A percentile compares a stretch with the other conserved stretches of the same genome.
Conservation (phyloP, 2,888 invertebrate species). For the Coremacera marginata region DNA sequence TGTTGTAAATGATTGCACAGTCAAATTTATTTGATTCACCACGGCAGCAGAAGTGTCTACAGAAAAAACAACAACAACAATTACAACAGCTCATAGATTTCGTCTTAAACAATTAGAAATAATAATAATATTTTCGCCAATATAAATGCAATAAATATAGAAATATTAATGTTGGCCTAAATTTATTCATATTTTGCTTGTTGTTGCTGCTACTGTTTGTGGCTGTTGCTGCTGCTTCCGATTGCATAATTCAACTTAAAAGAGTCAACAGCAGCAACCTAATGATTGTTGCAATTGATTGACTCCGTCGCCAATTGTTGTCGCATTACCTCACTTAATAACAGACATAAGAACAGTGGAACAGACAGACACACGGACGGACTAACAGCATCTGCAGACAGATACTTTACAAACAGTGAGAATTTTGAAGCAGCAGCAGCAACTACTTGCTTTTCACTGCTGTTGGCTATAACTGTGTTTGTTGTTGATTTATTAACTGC, state of each 20-base stretch:
- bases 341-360: slow-evolving; percentile 20
- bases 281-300: slow-evolving; percentile 36
- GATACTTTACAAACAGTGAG: background rate
- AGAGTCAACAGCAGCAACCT: slow-evolving; percentile 11
- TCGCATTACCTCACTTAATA: slow-evolving; percentile 27
- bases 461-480: background rate
- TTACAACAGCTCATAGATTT: background rate
- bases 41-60: background rate
- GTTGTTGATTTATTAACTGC: background rate
- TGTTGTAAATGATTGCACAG: slow-evolving; percentile 14
- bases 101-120: too few relatives aligned
- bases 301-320: slow-evolving; percentile 33
- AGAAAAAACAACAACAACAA: background rate
- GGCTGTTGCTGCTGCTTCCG: background rate
- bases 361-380: background rate
- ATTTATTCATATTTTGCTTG: slow-evolving; percentile 26
- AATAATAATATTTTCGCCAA: background rate
- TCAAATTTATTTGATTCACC: slow-evolving; percentile 18
- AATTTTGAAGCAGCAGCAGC: slow-evolving; percentile 7
- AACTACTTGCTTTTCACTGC: background rate
- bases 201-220: slow-evolving; percentile 3
- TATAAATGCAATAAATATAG: background rate
- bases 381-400: background rate
- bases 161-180: slow-evolving; percentile 15
- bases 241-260: background rate